Base-by-base conservation (phyloP, 2,113 vertebrate genomes). In the Glareola pratincola region DNA sequence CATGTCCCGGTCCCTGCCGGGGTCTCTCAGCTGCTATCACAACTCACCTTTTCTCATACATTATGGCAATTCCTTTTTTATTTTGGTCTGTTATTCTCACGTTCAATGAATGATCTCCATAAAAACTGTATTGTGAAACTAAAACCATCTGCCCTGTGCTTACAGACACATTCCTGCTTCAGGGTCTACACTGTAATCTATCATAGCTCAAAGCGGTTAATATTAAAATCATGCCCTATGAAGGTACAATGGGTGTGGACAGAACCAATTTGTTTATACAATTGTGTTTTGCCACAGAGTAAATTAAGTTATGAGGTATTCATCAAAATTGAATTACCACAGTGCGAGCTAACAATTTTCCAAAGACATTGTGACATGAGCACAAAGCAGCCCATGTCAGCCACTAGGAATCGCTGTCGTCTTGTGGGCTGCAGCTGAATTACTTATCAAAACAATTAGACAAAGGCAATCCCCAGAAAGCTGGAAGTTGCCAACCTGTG, bases 191-290 rank as follows among this genome's bases (percentile, higher is more conserved):
- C 30, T 36, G 21, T 7, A 30, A 67, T 18, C 62, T 67, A 37
- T 45, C 56, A 60, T 15, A 63, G 56, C 68, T 71, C 53, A 19
- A 84, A 88, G 79, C 0, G 0, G 78, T 92, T 86, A 77, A 86
- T 95, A 94, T 86, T 94, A 78, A 96, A 96, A 96, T 53, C 47
- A 77, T 83, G 37, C 14, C 53, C 67, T 27, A 22, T 17, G 69
- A 95, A 94, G 51, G 80, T 89, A 97, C 39, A 8, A 88, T 39
- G 95, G 95, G 97, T 96, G 97, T 95, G 87, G 97, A 97, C 94
- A 98, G 97, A 92, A 83, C 36, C 77, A 83, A 96, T 95, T 95
- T 93, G 93, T 94, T 97, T 96, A 96, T 95, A 95, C 73, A 86
- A 80, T 43, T 92, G 91, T 88, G 84, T 95, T 95, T 94, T 90